A percentile compares a stretch with the other conserved stretches of the same genome.
Conservation (phyloP, 1,140 invertebrate species). For the Lepidurus apus region DNA sequence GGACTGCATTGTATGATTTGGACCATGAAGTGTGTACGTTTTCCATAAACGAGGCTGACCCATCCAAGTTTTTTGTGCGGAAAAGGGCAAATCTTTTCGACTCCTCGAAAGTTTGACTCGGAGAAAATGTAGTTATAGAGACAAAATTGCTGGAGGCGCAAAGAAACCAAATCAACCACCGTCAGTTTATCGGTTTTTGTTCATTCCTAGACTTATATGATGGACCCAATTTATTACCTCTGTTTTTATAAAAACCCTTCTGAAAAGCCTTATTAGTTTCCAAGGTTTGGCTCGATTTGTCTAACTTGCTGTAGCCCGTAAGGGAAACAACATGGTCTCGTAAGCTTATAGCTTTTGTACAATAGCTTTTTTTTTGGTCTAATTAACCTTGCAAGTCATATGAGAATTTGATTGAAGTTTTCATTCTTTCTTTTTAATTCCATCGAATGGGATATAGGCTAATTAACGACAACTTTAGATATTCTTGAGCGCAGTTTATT, state of each 20-base stretch:
- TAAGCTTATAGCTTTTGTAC: slow-evolving; percentile 14
- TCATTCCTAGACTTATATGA: slow-evolving; percentile 2
- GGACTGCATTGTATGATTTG: background rate
- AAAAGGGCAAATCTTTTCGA: background rate
- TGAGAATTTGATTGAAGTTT: background rate
- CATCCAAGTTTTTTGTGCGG: background rate
- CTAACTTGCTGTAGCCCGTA: background rate
- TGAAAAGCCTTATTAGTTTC: background rate
- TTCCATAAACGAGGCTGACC: background rate
- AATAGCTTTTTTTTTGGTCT: background rate
- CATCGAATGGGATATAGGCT: background rate
- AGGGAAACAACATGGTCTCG: slow-evolving; percentile 7
- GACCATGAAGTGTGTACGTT: background rate
- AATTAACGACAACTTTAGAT: slow-evolving; percentile 22
- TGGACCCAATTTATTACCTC: slow-evolving; percentile 19
- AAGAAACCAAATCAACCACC: slow-evolving; percentile 1
- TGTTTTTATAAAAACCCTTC: background rate
- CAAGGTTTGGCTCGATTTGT: background rate
- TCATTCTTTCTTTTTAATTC: background rate
- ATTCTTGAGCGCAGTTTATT: background rate
- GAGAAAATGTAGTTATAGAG: background rate
- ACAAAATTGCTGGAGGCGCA: background rate
- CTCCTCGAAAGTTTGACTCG: background rate
- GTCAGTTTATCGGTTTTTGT: background rate
- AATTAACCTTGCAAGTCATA: slow-evolving; percentile 3